Percentiles rank a stretch among this genome's conserved stretches.
Evolutionary conservation across 2,113 vertebrate species (phyloP).

Genomic region (Hippocampus barbouri): DNA sequence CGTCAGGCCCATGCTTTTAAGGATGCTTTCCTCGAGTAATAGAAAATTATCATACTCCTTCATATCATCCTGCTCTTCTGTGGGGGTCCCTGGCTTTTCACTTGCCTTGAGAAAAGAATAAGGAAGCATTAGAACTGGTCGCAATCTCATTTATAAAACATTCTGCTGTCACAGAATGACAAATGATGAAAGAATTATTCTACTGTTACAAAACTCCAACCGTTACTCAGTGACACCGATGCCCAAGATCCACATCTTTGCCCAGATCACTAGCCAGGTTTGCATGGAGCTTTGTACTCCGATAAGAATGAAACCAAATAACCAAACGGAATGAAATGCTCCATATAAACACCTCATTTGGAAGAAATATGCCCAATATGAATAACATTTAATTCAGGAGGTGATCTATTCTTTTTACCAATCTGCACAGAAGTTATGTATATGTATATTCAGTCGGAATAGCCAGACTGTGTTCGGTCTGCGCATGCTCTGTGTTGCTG

Average conservation of each 20-base stretch:
- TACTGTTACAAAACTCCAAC: background rate
- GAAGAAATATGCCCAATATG: too few relatives aligned
- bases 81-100: constrained; percentile 31
- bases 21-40: constrained; percentile 59
- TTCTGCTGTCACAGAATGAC: background rate
- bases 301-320: too few relatives aligned
- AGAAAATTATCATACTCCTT: constrained; percentile 56
- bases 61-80: constrained; percentile 58
- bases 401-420: too few relatives aligned
- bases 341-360: too few relatives aligned
- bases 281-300: too few relatives aligned
- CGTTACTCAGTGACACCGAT: background rate
- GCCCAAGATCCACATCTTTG: background rate
- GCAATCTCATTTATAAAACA: background rate
- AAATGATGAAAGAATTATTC: background rate
- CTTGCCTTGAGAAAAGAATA: constrained; percentile 46
- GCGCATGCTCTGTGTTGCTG: too few relatives aligned
- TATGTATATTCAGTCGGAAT: too few relatives aligned
- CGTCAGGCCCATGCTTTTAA: constrained; percentile 54
- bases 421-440: too few relatives aligned
- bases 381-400: too few relatives aligned
- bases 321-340: too few relatives aligned
- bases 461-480: too few relatives aligned
- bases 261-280: background rate
- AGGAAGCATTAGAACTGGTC: background rate